These are phyloP conservation scores for Nyctibius grandis DNA, from an alignment of 2,797 vertebrate genomes.

Conservation along the genomic window DNA sequence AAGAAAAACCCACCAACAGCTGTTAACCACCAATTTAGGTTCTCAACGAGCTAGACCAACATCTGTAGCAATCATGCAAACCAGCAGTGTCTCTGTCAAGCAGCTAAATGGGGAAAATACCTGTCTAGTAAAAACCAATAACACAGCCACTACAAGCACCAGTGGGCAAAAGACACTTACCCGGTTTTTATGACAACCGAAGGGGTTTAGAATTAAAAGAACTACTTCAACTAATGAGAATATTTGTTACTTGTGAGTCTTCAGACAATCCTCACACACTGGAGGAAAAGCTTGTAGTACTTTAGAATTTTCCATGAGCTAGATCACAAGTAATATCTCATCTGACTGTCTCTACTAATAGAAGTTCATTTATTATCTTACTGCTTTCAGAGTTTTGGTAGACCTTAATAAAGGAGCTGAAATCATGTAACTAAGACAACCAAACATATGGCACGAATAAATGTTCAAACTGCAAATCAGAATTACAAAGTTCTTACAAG, in stretches of 20 bases:
- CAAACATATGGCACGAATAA: neutral
- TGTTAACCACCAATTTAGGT: neutral
- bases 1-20: neutral
- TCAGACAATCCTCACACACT: neutral
- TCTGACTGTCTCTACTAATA: neutral
- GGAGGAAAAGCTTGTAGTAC: neutral
- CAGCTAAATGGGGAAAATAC: neutral
- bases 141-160: neutral
- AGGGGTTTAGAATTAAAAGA: neutral
- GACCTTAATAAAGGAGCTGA: neutral
- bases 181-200: neutral
- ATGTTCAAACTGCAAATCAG: neutral
- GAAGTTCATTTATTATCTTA: neutral
- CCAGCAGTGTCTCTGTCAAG: neutral
- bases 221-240: neutral
- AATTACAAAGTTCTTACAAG: neutral
- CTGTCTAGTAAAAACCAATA: neutral
- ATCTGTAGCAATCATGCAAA: neutral
- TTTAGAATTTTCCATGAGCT: neutral
- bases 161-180: neutral
- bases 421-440: neutral
- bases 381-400: neutral
- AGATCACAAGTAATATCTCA: neutral
- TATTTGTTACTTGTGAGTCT: neutral
- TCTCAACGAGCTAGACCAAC: neutral